Percentiles rank a stretch among this genome's conserved stretches.
These are phyloP conservation scores for Triplophysa siluroides DNA, from an alignment of 2,113 vertebrate genomes.

Conservation along the genomic window DNA sequence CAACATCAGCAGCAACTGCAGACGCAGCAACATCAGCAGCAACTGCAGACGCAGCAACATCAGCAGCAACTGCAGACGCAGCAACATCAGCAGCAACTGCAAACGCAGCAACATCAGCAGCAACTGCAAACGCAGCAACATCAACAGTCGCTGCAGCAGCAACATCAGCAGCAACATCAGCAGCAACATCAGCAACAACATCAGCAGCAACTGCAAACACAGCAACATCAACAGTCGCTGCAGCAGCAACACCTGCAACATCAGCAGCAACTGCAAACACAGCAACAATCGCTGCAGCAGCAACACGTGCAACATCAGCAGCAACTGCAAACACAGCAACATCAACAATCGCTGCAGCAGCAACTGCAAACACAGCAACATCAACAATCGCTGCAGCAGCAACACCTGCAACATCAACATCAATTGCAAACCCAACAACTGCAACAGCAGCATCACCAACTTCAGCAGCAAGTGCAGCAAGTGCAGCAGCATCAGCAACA, in stretches of 20 bases:
- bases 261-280: conserved; percentile 51
- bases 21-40: conserved; percentile 41
- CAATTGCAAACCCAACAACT: conserved; percentile 65
- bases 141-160: conserved; percentile 54
- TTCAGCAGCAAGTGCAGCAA: conserved; percentile 65
- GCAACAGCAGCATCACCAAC: conserved; percentile 55
- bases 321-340: conserved; percentile 39
- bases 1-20: conserved; percentile 39
- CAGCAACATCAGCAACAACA: conserved; percentile 50
- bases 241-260: conserved; percentile 53
- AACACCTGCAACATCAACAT: conserved; percentile 63
- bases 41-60: conserved; percentile 55
- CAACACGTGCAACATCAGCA: conserved; percentile 62
- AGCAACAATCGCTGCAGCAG: conserved; percentile 54
- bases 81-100: conserved; percentile 53
- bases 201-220: conserved; percentile 51
- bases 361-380: conserved; percentile 56
- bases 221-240: conserved; percentile 50
- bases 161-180: conserved; percentile 16
- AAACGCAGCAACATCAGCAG: conserved; percentile 60
- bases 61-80: conserved; percentile 47
- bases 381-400: conserved; percentile 46
- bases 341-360: conserved; percentile 51
- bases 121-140: conserved; percentile 59
- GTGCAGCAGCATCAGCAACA: conserved; percentile 53